Percentiles rank a stretch among this genome's conserved stretches.
Evolutionary conservation across 2,113 vertebrate species (phyloP).

Genomic region (Terrapene triunguis): DNA sequence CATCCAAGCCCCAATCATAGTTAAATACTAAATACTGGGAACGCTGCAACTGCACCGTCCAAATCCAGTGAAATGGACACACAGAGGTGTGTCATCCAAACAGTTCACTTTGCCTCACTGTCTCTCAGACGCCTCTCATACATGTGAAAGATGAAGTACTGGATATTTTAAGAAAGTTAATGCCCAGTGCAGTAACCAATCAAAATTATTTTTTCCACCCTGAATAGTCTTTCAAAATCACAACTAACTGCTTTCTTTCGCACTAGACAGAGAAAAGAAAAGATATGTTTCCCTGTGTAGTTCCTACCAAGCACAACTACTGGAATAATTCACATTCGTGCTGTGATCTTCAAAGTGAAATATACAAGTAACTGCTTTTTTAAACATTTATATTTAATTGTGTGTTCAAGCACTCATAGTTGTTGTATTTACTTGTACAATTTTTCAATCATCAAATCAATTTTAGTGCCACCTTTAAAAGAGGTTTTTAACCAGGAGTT

Average conservation of each 20-base stretch:
- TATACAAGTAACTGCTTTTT: background rate
- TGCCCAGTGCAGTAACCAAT: background rate
- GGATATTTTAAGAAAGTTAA: conserved; percentile 2
- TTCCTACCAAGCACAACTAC: background rate
- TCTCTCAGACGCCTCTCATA: background rate
- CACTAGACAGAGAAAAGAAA: background rate
- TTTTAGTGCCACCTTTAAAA: background rate
- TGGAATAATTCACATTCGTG: background rate
- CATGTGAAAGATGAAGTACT: background rate
- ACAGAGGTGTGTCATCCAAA: background rate
- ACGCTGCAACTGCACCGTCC: background rate
- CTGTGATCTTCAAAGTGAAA: conserved; percentile 12
- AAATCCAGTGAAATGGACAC: background rate
- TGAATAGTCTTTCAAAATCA: conserved; percentile 2
- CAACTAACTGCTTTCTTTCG: background rate
- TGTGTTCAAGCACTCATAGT: background rate
- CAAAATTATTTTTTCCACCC: background rate
- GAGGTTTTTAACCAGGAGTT: background rate
- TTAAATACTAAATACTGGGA: background rate
- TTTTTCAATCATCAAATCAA: conserved; percentile 3
- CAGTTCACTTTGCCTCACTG: background rate
- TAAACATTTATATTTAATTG: conserved; percentile 7
- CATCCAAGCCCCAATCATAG: background rate
- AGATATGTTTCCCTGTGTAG: background rate
- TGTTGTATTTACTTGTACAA: background rate